phyloP scores from a whole-genome alignment of 2,888 invertebrate species.

The Rotaria macrura region DNA sequence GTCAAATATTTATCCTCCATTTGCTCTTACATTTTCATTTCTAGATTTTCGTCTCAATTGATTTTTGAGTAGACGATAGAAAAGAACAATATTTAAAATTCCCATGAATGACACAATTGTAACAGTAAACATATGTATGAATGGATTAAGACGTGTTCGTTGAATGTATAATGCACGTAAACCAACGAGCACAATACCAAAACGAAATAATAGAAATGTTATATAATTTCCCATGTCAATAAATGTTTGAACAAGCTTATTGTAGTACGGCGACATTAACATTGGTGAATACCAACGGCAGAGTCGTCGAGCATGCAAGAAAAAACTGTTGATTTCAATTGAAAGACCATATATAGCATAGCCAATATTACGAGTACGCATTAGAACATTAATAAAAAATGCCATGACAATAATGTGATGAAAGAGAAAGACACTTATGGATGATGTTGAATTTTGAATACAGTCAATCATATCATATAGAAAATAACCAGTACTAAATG shows the following conservation, averaged over 20 bases:
- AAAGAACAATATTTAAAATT: neutral
- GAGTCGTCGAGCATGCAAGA: slow-evolving; percentile 42
- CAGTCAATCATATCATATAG: neutral
- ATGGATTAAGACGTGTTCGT: neutral
- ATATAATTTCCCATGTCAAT: neutral
- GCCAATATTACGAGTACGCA: slow-evolving; percentile 39
- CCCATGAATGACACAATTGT: neutral
- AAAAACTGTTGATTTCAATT: slow-evolving; percentile 47
- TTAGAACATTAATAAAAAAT: neutral
- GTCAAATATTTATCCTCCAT: neutral
- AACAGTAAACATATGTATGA: neutral
- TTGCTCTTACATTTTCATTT: neutral
- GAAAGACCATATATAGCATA: slow-evolving; percentile 45
- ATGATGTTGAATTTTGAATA: neutral
- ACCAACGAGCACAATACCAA: neutral
- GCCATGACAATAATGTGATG: neutral
- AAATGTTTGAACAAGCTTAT: neutral
- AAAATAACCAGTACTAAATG: neutral
- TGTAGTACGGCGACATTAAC: neutral
- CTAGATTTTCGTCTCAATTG: neutral
- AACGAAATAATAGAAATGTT: neutral
- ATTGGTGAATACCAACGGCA: neutral
- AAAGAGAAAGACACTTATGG: neutral
- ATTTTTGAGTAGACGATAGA: neutral
- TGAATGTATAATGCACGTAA: neutral